These are phyloP conservation scores for Chionodraco myersi DNA, from an alignment of 2,113 vertebrate genomes.

Conservation along the genomic window DNA sequence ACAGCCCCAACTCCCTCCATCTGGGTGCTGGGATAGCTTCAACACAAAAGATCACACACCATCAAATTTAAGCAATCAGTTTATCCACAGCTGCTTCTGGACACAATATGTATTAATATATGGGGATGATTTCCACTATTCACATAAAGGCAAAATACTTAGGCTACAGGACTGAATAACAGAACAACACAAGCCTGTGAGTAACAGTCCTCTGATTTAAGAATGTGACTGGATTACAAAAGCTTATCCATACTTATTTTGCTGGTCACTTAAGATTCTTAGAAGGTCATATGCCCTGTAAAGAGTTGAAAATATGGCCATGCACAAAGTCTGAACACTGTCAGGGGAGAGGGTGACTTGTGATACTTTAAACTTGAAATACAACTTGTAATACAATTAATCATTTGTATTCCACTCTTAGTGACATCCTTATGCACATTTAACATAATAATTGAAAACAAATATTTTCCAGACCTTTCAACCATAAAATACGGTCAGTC, in stretches of 20 bases:
- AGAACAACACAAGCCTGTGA: background rate
- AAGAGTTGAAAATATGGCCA: slow-evolving; percentile 64
- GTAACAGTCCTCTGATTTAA: slow-evolving; percentile 42
- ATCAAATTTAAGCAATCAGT: slow-evolving; percentile 31
- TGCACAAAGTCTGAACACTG: slow-evolving; percentile 48
- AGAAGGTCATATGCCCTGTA: slow-evolving; percentile 80
- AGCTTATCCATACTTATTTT: slow-evolving; percentile 79
- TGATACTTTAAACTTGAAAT: too few relatives aligned
- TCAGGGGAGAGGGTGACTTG: background rate
- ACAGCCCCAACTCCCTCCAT: slow-evolving; percentile 33
- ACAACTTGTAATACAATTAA: background rate
- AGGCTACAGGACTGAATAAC: background rate
- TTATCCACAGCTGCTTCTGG: slow-evolving; percentile 24
- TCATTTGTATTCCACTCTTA: background rate
- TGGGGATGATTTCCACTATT: background rate
- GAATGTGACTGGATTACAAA: slow-evolving; percentile 73
- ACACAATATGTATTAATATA: background rate
- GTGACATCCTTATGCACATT: too few relatives aligned
- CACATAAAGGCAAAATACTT: background rate
- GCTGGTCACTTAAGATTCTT: slow-evolving; percentile 75
- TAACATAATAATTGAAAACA: background rate
- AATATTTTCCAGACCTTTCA: background rate
- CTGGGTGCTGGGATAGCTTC: slow-evolving; percentile 12
- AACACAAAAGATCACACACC: slow-evolving; percentile 32
- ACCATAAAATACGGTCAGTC: background rate